Percentiles rank a stretch among this genome's conserved stretches.
These are phyloP conservation scores for Cecropterus lyciades DNA, from an alignment of 1,140 invertebrate species.

Conservation along the genomic window DNA sequence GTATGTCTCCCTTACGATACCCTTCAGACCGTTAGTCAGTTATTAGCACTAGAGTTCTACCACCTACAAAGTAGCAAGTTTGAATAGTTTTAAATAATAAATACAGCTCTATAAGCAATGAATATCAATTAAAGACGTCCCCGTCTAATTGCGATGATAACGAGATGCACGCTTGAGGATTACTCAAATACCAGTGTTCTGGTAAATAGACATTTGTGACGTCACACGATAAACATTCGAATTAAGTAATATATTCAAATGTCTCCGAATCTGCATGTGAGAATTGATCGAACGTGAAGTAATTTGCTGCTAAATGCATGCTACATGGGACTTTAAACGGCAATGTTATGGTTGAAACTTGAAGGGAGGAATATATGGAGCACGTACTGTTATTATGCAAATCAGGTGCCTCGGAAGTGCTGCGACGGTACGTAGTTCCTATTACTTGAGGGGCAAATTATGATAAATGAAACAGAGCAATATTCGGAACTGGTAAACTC, in stretches of 20 bases:
- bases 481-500: slow-evolving; percentile 32
- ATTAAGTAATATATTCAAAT: slow-evolving; percentile 61
- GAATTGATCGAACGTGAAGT: slow-evolving; percentile 61
- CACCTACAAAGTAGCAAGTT: too few relatives aligned
- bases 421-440: slow-evolving; percentile 68
- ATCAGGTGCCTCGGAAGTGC: slow-evolving; percentile 66
- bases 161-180: neutral
- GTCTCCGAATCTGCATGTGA: slow-evolving; percentile 63
- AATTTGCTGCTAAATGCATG: slow-evolving; percentile 44
- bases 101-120: too few relatives aligned
- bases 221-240: slow-evolving; percentile 16
- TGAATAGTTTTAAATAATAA: too few relatives aligned
- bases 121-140: too few relatives aligned
- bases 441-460: slow-evolving; percentile 70
- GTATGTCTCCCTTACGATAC: too few relatives aligned
- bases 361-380: slow-evolving; percentile 39
- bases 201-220: slow-evolving; percentile 6
- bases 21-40: too few relatives aligned
- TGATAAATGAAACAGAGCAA: slow-evolving; percentile 69
- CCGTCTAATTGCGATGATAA: too few relatives aligned
- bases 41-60: too few relatives aligned
- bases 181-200: slow-evolving; percentile 2
- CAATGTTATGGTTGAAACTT: slow-evolving; percentile 46
- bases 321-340: slow-evolving; percentile 42
- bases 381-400: slow-evolving; percentile 73